phyloP scores from a whole-genome alignment of 2,888 invertebrate genomes.

The Drosophila recens region DNA sequence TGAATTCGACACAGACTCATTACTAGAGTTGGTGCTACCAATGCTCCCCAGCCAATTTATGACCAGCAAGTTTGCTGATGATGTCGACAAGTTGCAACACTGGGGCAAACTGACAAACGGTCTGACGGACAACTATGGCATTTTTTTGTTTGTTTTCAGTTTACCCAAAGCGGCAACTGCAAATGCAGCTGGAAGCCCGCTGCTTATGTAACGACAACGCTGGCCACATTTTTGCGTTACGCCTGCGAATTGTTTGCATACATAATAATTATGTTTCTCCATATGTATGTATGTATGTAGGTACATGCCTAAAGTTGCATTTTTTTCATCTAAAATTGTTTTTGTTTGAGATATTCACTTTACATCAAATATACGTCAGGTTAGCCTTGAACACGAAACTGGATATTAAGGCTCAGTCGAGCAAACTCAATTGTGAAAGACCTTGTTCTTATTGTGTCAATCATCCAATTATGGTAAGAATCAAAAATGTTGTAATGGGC shows the following conservation, averaged over 20 bases:
- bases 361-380: background rate
- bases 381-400: background rate
- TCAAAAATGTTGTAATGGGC: too few relatives aligned
- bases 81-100: constrained; percentile 70
- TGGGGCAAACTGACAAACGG: constrained; percentile 27
- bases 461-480: too few relatives aligned
- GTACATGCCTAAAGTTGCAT: constrained; percentile 3
- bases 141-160: constrained; percentile 9
- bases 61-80: constrained; percentile 46
- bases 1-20: too few relatives aligned
- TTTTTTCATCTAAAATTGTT: constrained; percentile 5
- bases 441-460: background rate
- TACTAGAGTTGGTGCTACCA: too few relatives aligned
- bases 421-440: background rate
- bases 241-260: constrained; percentile 44
- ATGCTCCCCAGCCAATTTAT: constrained; percentile 35
- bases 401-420: background rate
- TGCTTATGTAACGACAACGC: constrained; percentile 64
- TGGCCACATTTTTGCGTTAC: constrained; percentile 44
- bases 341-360: background rate
- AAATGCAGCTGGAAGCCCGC: constrained; percentile 51
- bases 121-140: constrained; percentile 41
- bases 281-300: background rate
- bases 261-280: background rate
- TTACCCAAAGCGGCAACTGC: constrained; percentile 42